Conservation (phyloP, 2,888 invertebrate species). For the Polymixis lichenea region DNA sequence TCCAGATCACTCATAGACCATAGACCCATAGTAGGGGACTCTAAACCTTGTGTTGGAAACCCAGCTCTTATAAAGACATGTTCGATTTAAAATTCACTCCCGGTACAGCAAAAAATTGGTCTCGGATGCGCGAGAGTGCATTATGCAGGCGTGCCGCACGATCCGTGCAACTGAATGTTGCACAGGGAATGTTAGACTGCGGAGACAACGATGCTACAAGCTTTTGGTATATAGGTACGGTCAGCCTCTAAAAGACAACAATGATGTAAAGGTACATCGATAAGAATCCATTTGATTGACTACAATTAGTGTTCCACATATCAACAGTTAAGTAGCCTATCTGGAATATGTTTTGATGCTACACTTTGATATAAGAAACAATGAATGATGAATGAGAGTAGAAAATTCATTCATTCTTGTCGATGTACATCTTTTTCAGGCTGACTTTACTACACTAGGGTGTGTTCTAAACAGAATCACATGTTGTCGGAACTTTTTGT, state of each 20-base stretch:
- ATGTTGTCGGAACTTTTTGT: constrained; percentile 43
- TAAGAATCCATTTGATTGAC: not conserved
- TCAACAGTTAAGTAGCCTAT: not conserved
- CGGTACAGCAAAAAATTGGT: constrained; percentile 88
- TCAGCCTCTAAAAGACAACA: not conserved
- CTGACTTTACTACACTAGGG: constrained; percentile 42
- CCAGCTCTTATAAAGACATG: constrained; percentile 83
- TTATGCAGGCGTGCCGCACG: constrained; percentile 90
- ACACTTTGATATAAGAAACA: not conserved
- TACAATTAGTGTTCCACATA: not conserved
- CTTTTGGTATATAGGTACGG: constrained; percentile 41
- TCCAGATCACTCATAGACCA: constrained; percentile 45
- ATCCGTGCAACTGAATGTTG: constrained; percentile 73
- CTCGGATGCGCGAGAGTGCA: constrained; percentile 80
- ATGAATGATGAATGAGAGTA: too few relatives aligned
- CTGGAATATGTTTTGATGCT: not conserved
- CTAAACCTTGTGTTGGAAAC: constrained; percentile 67
- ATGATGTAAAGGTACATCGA: not conserved
- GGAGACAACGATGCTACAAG: constrained; percentile 63
- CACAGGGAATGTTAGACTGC: constrained; percentile 67
- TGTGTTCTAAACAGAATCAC: constrained; percentile 46
- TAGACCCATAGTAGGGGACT: constrained; percentile 68
- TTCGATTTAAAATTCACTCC: constrained; percentile 87
- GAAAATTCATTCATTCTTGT: not conserved
- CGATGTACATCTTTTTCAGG: not conserved